Percentiles rank a stretch among this genome's conserved stretches.
phyloP scores from a whole-genome alignment of 2,888 invertebrate species.

The Dasysyrphus tricinctus region DNA sequence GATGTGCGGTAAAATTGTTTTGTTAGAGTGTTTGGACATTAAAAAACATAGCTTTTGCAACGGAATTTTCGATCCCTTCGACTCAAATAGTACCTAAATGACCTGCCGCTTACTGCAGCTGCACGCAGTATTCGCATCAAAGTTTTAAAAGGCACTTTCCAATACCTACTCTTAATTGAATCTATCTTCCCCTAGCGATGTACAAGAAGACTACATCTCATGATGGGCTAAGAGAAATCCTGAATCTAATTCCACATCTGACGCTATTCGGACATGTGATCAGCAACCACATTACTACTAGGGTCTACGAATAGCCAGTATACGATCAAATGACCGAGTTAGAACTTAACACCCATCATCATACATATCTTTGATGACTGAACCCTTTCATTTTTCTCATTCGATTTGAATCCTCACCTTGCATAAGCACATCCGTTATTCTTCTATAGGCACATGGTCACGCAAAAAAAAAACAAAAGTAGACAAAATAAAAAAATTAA shows the following conservation, averaged over 20 bases:
- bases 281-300: slow-evolving; percentile 24
- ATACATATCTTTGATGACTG: neutral
- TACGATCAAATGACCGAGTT: slow-evolving; percentile 62
- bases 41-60: no score
- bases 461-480: neutral
- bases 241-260: slow-evolving; percentile 37
- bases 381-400: slow-evolving; percentile 33
- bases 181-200: slow-evolving; percentile 34
- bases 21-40: no score
- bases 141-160: neutral
- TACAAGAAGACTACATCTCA: neutral
- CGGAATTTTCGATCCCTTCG: no score
- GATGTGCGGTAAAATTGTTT: no score
- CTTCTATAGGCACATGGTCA: slow-evolving; percentile 27
- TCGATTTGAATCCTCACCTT: slow-evolving; percentile 38
- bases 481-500: neutral
- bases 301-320: slow-evolving; percentile 18
- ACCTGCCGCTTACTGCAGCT: slow-evolving; percentile 20
- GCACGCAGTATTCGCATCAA: neutral
- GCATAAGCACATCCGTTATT: slow-evolving; percentile 22
- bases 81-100: neutral
- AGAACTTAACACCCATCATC: slow-evolving; percentile 48
- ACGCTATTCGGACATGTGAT: slow-evolving; percentile 57
- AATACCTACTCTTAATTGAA: slow-evolving; percentile 39
- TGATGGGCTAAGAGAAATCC: slow-evolving; percentile 19